These are phyloP conservation scores for Pleuronectes platessa DNA, from an alignment of 2,113 vertebrate species.

Conservation along the genomic window DNA sequence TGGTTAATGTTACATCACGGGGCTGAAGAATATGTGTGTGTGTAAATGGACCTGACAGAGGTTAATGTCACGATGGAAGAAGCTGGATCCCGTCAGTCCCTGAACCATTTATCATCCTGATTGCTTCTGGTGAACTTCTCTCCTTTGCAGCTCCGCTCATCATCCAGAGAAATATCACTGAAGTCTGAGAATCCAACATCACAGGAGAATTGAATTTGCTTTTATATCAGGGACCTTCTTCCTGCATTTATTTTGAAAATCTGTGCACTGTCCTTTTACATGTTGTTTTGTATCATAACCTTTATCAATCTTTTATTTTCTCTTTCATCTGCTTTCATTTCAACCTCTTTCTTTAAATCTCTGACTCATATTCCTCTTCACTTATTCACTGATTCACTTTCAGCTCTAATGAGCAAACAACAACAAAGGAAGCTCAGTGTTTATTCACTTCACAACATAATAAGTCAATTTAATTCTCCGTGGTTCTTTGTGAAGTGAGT, in stretches of 20 bases:
- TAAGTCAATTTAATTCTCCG: too few species aligned
- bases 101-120: conserved; percentile 49
- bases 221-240: too few species aligned
- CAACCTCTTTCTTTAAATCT: conserved; percentile 5
- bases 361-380: too few species aligned
- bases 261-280: too few species aligned
- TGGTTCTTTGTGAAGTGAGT: neutral
- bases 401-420: neutral
- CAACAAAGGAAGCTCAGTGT: neutral
- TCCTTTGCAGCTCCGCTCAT: conserved; percentile 29
- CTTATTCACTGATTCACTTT: neutral
- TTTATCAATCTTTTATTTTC: conserved; percentile 20
- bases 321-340: conserved; percentile 20
- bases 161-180: neutral
- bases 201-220: too few species aligned
- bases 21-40: too few species aligned
- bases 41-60: too few species aligned
- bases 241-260: too few species aligned
- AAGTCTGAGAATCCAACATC: too few species aligned
- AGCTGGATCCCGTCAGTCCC: conserved; percentile 52
- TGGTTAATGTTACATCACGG: too few species aligned
- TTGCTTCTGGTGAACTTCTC: neutral
- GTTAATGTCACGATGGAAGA: neutral
- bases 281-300: too few species aligned
- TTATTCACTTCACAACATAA: neutral